Base-by-base conservation (phyloP, 2,113 vertebrate genomes). In the Sylvicapra grimmia region DNA sequence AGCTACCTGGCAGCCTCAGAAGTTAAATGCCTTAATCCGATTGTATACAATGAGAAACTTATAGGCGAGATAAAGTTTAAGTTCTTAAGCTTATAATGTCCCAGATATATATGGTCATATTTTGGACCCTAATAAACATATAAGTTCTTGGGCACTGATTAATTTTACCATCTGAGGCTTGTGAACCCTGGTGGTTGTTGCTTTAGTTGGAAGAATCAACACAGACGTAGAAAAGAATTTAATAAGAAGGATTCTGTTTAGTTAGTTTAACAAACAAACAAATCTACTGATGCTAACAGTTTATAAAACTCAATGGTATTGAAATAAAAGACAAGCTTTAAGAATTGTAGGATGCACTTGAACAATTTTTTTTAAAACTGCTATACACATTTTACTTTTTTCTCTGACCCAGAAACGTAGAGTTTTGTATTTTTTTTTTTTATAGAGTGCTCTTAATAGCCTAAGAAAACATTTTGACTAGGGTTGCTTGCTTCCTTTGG, bases 391-490 rank as follows among this genome's bases (percentile, higher is more conserved):
- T 84, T 96, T 94, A 58, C 97, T 97, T 96, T 98, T 98, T 98
- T 98, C 98, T 96, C 87, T 97, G 96, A 97, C 92, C 96, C 96
- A 97, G 97, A 96, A 95, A 98, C 90, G 65, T 59, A 9, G 47
- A 47, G 18, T 59, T 77, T 96, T 97, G 47, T 85, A 96, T 97
- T 44, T 44, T 40, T 96, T 97, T 89, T 98, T 51, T 77, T 27
- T 63, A 61, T 96, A 96, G 88, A 29, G 6, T 83, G 97, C 86
- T 92, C 96, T 97, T 98, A 98, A 94, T 98, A 98, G 98, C 97
- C 97, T 97, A 96, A 98, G 97, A 98, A 98, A 99, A 98, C 91
- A 98, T 98, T 98, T 98, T 98, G 97, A 97, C 97, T 98, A 94
- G 21, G 96, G 79, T 98, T 98, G 95, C 96, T 98, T 96, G 96